phyloP scores from a whole-genome alignment of 2,888 invertebrate species.

The Himalopsyche japonica region DNA sequence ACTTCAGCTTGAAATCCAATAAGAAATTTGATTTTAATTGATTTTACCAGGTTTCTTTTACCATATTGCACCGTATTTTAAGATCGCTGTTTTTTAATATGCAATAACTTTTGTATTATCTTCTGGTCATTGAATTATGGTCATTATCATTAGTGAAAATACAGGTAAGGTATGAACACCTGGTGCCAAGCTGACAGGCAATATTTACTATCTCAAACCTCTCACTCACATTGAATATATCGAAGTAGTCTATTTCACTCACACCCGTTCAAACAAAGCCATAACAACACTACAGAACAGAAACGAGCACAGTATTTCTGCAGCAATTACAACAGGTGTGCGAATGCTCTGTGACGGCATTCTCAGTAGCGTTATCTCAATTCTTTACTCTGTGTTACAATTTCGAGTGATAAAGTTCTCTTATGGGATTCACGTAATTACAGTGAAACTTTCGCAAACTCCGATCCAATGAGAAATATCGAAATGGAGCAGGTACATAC shows the following conservation, averaged over 20 bases:
- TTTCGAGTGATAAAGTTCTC: slow-evolving; percentile 25
- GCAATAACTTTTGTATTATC: background rate
- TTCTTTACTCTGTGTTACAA: slow-evolving; percentile 9
- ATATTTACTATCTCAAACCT: background rate
- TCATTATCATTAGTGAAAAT: background rate
- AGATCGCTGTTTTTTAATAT: background rate
- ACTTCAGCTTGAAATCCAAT: too few species aligned
- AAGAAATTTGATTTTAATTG: too few species aligned
- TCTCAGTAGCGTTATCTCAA: slow-evolving; percentile 11
- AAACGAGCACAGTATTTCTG: slow-evolving; percentile 3
- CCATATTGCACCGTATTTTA: background rate
- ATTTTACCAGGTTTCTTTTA: too few species aligned
- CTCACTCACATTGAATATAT: background rate
- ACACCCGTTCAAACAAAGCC: slow-evolving; percentile 22
- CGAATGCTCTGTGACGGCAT: slow-evolving; percentile 6
- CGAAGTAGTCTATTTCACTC: slow-evolving; percentile 18
- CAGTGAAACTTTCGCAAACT: background rate
- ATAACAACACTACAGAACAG: slow-evolving; percentile 15
- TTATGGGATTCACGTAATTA: slow-evolving; percentile 6
- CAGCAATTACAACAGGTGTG: slow-evolving; percentile 33
- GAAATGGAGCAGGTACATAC: slow-evolving; percentile 34
- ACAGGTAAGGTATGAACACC: slow-evolving; percentile 1
- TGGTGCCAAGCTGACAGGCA: background rate
- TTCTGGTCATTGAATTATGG: background rate
- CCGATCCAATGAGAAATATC: slow-evolving; percentile 28